Evolutionary conservation across 1,140 invertebrate species (phyloP), one percentile per base, ranked within the genome.

Genomic region (Conus ventricosus): DNA sequence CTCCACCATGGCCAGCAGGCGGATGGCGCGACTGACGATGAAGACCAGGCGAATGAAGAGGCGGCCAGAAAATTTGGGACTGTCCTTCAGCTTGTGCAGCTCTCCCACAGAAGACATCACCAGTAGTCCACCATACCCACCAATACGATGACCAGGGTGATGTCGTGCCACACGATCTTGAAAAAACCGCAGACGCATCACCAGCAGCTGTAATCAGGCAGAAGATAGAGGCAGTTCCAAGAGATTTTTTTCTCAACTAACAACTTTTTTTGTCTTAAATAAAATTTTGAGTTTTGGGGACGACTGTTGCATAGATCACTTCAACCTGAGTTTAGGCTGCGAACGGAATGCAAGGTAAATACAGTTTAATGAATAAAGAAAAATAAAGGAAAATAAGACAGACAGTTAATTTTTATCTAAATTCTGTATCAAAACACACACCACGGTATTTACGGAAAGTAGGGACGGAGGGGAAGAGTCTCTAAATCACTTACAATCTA

Each of bases 131-230:
- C 39, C 39, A 78, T 2, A 23, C 85, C 85, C 51, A 80, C 17
- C 71, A 87, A 15, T 53, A 87, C 85, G 71, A 87, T 78, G 20
- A 87, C 8, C 67, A 87, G 20, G 15, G 71, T 57, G 85, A 87
- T 87, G 85, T 76, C 53, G 75, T 87, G 75, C 85, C 85, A 87
- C 67, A 87, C 71, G 71, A 80, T 78, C 71, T 87, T 87, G 85
- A 87, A 87, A 5, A 75, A 87, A 87, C 39, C 71, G 39, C 7
- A 87, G 85, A 5, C 75, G 20, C 67, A 76, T 76, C 71, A 87
- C 85, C 85, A 87, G 25, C 71, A 87, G 17, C 85, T 87, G 84
- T 11, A 4, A 60, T 60, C 57, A 60, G 76, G 76, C 25, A 51
- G n/a, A 51, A 51, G 25, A 27, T 0, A 27, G 25, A 17, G 4